Conservation (phyloP, 2,797 vertebrate genomes). For the Paguma larvata region DNA sequence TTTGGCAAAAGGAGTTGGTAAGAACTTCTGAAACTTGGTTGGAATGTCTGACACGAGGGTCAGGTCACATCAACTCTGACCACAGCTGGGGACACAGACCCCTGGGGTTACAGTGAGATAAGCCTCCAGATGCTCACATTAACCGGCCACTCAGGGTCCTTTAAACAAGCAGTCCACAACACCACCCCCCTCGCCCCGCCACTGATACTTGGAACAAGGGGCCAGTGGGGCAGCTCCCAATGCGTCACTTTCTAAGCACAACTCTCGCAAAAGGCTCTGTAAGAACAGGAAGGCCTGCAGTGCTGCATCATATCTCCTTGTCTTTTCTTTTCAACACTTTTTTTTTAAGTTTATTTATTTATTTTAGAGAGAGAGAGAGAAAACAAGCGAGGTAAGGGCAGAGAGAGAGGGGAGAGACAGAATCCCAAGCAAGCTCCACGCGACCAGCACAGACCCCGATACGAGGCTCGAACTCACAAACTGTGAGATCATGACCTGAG, state of each 20-base stretch:
- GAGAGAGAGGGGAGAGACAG: too few relatives aligned
- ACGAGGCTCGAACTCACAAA: too few relatives aligned
- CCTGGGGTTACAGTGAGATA: neutral
- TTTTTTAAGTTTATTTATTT: too few relatives aligned
- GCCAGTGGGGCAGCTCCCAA: neutral
- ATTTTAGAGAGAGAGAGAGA: too few relatives aligned
- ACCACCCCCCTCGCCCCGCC: fast-evolving
- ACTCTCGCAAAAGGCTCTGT: neutral
- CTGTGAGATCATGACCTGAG: too few relatives aligned
- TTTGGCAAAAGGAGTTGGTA: neutral
- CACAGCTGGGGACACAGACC: neutral
- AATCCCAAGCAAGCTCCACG: too few relatives aligned
- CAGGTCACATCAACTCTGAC: constrained; percentile 28
- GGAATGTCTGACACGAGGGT: constrained; percentile 16
- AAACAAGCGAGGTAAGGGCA: too few relatives aligned
- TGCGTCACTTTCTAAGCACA: neutral
- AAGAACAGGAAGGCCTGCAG: neutral
- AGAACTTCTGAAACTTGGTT: neutral
- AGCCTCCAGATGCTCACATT: neutral
- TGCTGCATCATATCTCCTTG: neutral
- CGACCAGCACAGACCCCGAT: too few relatives aligned
- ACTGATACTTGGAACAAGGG: neutral
- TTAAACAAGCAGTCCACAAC: neutral
- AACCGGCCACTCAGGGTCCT: neutral
- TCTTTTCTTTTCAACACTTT: neutral